Base-by-base conservation (phyloP, 2,113 vertebrate genomes). In the Cebus imitator region DNA sequence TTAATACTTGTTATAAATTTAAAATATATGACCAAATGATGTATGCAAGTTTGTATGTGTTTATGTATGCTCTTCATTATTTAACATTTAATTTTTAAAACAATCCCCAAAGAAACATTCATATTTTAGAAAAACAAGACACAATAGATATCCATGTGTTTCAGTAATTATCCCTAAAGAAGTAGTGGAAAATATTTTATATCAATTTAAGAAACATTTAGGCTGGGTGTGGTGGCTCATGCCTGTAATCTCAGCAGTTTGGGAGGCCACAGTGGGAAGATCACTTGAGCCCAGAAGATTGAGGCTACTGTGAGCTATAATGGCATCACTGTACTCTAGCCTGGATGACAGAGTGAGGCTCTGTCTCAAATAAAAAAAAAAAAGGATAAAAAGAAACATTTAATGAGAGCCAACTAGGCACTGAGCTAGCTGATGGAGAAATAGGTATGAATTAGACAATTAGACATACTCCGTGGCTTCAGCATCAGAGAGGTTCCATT, bases 51-150 rank as follows among this genome's bases (percentile, higher is more conserved):
- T 78, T 95, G 35, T 79, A 2, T 82, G 14, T 55, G 21, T 91
- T 8, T 30, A 8, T 85, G 9, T 45, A 23, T 52, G n/a, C 91
- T 73, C 30, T 90, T 84, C 83, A 85, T 93, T 82, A 72, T 76
- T 95, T 84, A 96, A 55, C 16, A 83, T 78, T 90, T 90, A 92
- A 85, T 50, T 94, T 96, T 90, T 58, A 87, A 97, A 94, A 73
- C 18, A 95, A 61, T 52, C 13, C 23, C 81, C 8, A 84, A 55
- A 84, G 55, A 89, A 92, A 95, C 76, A 81, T 79, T 14, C 48
- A 75, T 82, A 75, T 78, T 95, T 95, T 95, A 23, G 75, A 83
- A 87, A 9, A 94, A 93, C 18, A 96, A 79, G 30, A 75, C 35
- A 57, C 6, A 73, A 40, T 14, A 93, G 6, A 25, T 94, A 61